Evolutionary conservation across 2,113 vertebrate genomes (phyloP).

Genomic region (Morone chrysops): DNA sequence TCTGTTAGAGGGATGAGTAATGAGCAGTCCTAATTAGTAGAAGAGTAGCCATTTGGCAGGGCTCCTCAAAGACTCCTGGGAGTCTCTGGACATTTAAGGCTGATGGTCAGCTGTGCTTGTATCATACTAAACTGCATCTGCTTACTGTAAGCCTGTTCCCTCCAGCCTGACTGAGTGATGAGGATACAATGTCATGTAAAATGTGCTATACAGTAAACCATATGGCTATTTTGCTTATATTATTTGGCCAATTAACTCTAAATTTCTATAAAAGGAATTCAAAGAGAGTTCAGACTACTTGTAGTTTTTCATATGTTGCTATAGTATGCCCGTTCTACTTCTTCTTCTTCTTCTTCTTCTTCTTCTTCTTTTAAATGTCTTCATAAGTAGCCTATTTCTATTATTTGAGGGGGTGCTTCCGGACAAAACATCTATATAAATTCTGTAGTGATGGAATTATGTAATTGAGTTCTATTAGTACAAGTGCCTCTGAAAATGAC

Average conservation of each 20-base stretch:
- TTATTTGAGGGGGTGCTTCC: background rate
- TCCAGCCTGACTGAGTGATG: background rate
- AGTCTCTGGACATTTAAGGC: constrained; percentile 12
- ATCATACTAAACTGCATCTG: background rate
- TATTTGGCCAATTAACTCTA: no score
- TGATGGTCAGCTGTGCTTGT: background rate
- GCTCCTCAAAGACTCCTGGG: background rate
- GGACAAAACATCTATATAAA: background rate
- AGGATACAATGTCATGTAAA: background rate
- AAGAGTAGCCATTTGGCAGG: background rate
- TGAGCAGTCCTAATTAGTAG: background rate
- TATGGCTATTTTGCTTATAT: background rate
- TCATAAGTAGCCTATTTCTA: background rate
- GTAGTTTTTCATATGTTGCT: background rate
- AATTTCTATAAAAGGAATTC: no score
- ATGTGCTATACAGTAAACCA: background rate
- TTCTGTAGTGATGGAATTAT: background rate
- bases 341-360: background rate
- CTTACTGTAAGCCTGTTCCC: background rate
- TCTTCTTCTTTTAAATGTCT: no score
- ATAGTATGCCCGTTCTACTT: no score
- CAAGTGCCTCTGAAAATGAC: constrained; percentile 1
- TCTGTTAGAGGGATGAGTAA: background rate
- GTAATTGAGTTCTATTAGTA: background rate
- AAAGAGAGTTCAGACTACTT: no score